Percentiles rank a stretch among this genome's conserved stretches.
Conservation (phyloP, 92 coral and sea anemone genomes). For the Heliopora coerulea region DNA sequence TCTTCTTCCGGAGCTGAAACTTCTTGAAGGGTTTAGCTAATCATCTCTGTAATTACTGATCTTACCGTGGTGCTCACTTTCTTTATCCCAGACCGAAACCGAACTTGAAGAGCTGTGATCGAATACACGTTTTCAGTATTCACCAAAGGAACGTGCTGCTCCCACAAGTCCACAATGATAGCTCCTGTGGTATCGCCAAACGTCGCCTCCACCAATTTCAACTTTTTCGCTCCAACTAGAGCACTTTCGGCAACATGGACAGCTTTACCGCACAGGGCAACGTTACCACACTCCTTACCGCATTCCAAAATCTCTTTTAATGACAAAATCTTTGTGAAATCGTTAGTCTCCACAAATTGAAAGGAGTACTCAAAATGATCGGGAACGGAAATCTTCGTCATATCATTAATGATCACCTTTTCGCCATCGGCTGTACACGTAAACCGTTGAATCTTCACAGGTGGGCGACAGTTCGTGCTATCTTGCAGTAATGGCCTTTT, state of each 20-base stretch:
- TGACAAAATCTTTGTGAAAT: slow-evolving; percentile 3
- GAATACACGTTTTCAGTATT: slow-evolving; percentile 40
- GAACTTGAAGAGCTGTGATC: slow-evolving; percentile 42
- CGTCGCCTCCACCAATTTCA: slow-evolving; percentile 38
- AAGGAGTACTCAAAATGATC: slow-evolving; percentile 52
- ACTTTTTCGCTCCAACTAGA: slow-evolving; percentile 40
- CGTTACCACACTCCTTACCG: slow-evolving; percentile 56
- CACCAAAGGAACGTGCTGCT: slow-evolving; percentile 34
- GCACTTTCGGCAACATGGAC: slow-evolving; percentile 41
- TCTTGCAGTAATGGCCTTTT: slow-evolving; percentile 54
- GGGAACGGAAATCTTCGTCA: slow-evolving; percentile 54
- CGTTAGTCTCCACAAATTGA: slow-evolving; percentile 42
- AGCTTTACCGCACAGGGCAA: slow-evolving; percentile 50
- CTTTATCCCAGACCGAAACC: slow-evolving; percentile 9
- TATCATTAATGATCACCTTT: slow-evolving; percentile 60
- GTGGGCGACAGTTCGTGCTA: slow-evolving; percentile 37
- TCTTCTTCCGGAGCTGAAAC: slow-evolving; percentile 22
- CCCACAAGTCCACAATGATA: slow-evolving; percentile 46
- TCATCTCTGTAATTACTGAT: no score
- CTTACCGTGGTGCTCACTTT: not conserved
- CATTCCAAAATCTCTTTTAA: slow-evolving; percentile 41
- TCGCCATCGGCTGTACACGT: slow-evolving; percentile 46
- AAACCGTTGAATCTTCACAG: slow-evolving; percentile 51
- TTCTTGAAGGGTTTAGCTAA: not conserved
- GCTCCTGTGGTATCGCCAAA: no score